These are phyloP conservation scores for Eptesicus fuscus DNA, from an alignment of 2,113 vertebrate species.

Conservation along the genomic window DNA sequence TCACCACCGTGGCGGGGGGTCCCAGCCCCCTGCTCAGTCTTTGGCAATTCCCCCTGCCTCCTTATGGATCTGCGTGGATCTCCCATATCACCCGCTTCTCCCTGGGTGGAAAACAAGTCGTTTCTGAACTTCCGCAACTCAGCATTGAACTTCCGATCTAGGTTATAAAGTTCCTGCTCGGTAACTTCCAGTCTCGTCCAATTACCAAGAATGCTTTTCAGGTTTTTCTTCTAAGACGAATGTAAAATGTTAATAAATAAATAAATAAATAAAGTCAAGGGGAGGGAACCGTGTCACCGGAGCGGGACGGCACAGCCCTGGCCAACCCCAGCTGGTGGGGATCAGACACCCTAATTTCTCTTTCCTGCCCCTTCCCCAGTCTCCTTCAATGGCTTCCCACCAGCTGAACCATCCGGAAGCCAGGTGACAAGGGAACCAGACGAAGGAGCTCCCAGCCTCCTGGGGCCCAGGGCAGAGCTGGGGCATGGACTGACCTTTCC, in stretches of 20 bases:
- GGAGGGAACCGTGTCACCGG: background rate
- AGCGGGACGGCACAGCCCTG: background rate
- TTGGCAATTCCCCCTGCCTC: background rate
- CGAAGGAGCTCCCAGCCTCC: background rate
- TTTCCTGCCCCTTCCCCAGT: background rate
- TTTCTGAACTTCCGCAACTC: background rate
- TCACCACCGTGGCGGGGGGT: background rate
- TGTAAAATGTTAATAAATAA: background rate
- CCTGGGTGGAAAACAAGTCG: background rate
- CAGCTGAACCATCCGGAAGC: background rate
- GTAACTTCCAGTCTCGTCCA: background rate
- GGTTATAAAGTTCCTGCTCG: background rate
- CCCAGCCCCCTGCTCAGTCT: background rate
- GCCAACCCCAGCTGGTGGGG: background rate
- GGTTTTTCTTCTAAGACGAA: background rate
- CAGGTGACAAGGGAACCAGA: background rate
- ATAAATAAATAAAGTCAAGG: background rate
- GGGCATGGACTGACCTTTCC: background rate
- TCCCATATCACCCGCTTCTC: background rate
- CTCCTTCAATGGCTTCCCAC: background rate
- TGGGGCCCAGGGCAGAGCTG: background rate
- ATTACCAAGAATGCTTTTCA: background rate
- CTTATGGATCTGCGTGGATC: background rate
- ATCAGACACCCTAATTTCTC: background rate
- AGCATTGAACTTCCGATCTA: background rate